Evolutionary conservation across 2,113 vertebrate genomes (phyloP), one percentile per base, ranked within the genome.

Genomic region (Numida meleagris): DNA sequence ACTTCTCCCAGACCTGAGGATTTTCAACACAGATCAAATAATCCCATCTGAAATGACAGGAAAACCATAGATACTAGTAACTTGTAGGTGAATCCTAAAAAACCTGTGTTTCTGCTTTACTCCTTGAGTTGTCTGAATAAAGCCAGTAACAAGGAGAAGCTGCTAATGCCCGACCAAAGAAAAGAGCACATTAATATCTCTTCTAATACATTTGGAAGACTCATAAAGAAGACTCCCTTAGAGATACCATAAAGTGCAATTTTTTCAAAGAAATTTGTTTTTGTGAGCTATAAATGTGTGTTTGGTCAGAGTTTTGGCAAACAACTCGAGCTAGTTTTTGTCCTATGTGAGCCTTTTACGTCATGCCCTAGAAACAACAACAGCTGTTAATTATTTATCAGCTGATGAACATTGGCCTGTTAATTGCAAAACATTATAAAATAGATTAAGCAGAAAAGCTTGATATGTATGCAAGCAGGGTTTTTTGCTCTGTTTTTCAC

Each of bases 341-440:
- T 93, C 82, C 93, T 45, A 23, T 86, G 93, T 78, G 91, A 95
- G 70, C 51, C 43, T 91, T 97, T 90, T 91, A 95, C 70, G 11
- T 96, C 92, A 96, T 31, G 73, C 58, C 80, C 61, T 91, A 86
- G 80, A 90, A 96, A 90, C 58, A 95, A 94, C 77, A 94, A 88
- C 94, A 96, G 92, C 80, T 95, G 91, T 90, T 94, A 96, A 97
- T 96, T 95, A 97, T 95, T 96, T 94, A 96, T 96, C 93, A 95
- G 79, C 88, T 95, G 92, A 96, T 95, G 94, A 95, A 92, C 91
- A 97, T 21, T 88, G 91, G 82, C 68, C 93, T 88, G 68, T 93
- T 97, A 94, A 95, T 94, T 95, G 89, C 90, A 95, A 93, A 96
- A 91, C 88, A 86, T 94, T 89, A 94, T 81, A 92, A 94, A 95